A percentile compares a stretch with the other conserved stretches of the same genome.
These are phyloP conservation scores for Peromyscus leucopus DNA, from an alignment of 2,113 vertebrate species.

Conservation along the genomic window DNA sequence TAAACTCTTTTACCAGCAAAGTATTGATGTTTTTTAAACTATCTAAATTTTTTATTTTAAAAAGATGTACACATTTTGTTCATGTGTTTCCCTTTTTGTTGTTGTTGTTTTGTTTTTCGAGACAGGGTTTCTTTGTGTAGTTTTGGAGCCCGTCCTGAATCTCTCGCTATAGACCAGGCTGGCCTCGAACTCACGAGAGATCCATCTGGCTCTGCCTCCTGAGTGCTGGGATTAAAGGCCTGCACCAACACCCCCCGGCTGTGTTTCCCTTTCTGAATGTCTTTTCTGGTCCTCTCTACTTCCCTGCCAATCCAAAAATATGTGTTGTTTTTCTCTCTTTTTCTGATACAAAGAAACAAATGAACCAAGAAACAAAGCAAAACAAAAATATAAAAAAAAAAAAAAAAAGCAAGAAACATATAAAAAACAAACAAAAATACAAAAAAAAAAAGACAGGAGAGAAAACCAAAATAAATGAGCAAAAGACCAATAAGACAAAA, in stretches of 20 bases:
- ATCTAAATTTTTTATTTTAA: background rate
- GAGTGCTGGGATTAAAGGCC: too few species aligned
- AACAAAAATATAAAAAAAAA: background rate
- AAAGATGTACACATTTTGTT: background rate
- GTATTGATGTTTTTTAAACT: background rate
- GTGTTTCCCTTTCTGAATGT: background rate
- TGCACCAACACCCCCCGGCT: too few species aligned
- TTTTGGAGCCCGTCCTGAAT: too few species aligned
- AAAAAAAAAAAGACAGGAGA: background rate
- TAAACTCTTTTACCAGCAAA: background rate
- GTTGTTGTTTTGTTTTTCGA: too few species aligned
- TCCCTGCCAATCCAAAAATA: background rate
- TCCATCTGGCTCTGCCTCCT: too few species aligned
- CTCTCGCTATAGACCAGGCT: too few species aligned
- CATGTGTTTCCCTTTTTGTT: background rate
- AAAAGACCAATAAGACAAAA: background rate
- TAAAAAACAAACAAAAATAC: background rate
- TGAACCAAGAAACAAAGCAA: background rate
- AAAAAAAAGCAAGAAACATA: background rate
- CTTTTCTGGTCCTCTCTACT: background rate
- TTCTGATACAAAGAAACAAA: background rate
- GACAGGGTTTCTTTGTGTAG: too few species aligned
- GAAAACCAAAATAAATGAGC: background rate
- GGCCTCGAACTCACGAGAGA: too few species aligned
- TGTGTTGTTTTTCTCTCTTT: background rate